Percentiles rank a stretch among this genome's conserved stretches.
Evolutionary conservation across 2,888 invertebrate genomes (phyloP).

Genomic region (Brenthis daphne): DNA sequence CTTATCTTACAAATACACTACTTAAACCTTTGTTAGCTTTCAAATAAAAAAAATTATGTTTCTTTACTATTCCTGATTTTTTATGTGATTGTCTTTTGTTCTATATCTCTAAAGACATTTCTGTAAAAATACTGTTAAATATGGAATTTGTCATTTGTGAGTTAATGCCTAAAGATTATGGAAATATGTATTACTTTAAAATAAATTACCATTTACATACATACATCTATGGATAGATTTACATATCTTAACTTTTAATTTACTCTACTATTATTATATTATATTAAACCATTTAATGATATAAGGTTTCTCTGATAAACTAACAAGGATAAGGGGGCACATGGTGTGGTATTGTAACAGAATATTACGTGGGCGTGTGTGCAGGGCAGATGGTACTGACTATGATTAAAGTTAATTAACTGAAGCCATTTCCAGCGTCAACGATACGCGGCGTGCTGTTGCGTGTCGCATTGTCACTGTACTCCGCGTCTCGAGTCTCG

Average conservation of each 20-base stretch:
- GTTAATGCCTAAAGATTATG: too few species aligned
- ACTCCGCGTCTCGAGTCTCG: conserved; percentile 8
- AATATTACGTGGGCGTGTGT: conserved; percentile 73
- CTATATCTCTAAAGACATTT: too few species aligned
- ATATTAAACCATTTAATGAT: conserved; percentile 16
- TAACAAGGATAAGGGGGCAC: conserved; percentile 39
- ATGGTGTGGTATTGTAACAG: conserved; percentile 59
- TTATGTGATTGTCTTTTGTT: too few species aligned
- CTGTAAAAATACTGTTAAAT: too few species aligned
- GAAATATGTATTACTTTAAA: too few species aligned
- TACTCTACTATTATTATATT: too few species aligned
- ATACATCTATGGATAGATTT: too few species aligned
- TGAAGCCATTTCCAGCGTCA: conserved; percentile 77
- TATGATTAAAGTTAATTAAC: conserved; percentile 82
- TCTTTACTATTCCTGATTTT: too few species aligned
- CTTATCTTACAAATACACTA: not conserved
- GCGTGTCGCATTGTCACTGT: conserved; percentile 42
- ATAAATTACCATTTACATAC: too few species aligned
- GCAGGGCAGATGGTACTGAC: conserved; percentile 73
- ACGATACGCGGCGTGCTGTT: conserved; percentile 40
- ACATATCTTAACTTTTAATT: too few species aligned
- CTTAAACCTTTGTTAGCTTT: not conserved
- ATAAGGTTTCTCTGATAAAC: conserved; percentile 52
- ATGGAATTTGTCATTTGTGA: too few species aligned
- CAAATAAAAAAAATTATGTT: too few species aligned